These are phyloP conservation scores for Dicaeum eximium DNA, from an alignment of 2,113 vertebrate species.

Conservation along the genomic window DNA sequence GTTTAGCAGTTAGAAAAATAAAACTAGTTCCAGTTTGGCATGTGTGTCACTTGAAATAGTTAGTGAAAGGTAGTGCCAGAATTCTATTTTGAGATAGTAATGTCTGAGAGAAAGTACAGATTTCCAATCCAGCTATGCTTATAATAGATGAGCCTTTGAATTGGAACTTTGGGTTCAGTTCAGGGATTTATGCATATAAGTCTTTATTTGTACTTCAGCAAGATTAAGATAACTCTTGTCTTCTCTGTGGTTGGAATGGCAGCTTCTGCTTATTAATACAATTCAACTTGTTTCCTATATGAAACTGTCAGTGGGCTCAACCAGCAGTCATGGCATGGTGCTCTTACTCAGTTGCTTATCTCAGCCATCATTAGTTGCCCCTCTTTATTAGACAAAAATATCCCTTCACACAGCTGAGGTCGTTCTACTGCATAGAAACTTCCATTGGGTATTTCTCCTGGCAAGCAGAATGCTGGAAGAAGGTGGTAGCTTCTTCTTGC, in stretches of 20 bases:
- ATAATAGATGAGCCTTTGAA: not conserved
- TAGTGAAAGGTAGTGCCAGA: not conserved
- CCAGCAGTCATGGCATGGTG: not conserved
- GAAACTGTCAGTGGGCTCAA: not conserved
- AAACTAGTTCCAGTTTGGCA: not conserved
- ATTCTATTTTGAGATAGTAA: slow-evolving; percentile 1
- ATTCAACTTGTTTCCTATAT: not conserved
- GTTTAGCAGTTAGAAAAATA: slow-evolving; percentile 7
- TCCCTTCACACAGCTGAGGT: not conserved
- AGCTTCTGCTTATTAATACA: not conserved
- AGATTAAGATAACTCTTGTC: not conserved
- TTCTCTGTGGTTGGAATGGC: not conserved
- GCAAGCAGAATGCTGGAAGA: not conserved
- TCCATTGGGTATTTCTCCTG: not conserved
- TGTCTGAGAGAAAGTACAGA: not conserved
- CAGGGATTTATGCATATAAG: not conserved
- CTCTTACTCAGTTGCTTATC: not conserved
- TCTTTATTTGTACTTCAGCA: not conserved
- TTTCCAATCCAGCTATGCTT: not conserved
- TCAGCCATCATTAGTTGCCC: not conserved
- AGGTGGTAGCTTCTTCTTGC: not conserved
- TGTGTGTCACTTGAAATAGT: not conserved
- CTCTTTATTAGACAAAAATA: not conserved
- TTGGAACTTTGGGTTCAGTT: not conserved
- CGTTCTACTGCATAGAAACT: not conserved